Evolutionary conservation across 2,113 vertebrate species (phyloP), one percentile per base, ranked within the genome.

Genomic region (Suncus etruscus): DNA sequence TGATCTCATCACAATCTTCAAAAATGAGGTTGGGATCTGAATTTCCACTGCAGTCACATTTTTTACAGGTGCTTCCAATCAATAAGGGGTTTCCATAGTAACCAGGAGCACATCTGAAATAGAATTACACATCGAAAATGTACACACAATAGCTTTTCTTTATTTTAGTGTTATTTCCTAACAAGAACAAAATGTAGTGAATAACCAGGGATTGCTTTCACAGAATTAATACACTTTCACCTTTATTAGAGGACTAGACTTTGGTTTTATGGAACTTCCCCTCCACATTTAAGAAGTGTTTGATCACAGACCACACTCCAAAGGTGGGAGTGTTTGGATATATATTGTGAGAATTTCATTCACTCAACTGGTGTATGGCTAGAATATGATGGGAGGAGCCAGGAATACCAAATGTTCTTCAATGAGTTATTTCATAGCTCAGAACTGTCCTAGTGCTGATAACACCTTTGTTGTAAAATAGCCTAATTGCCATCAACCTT

Each of bases 11-110:
- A 73, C 99, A 99, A 90, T 99, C 99, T 54, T 98, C 99, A 96
- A 99, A 98, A 95, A 99, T 99, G 89, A 99, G 95, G 96, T 99
- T 99, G 63, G 99, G 99, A 96, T 99, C 99, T 0, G 99, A 99
- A 97, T 99, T 99, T 74, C 98, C 98, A 16, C 98, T 99, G 96
- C 99, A 99, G 96, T 99, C 98, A 14, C 99, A 99, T 97, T 98
- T 98, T 97, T 98, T 98, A 87, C 99, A 99, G 94, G 97, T 98
- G 91, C 97, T 98, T 92, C 98, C 99, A 11, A 98, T 95, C 5
- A 95, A 94, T 96, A 99, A 97, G 2, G 99, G 99, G 97, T 99
- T 99, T 91, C 99, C 99, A 95, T 99, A 99, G 98, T 99, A 99
- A 97, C 99, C 99, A 0, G 99, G 99, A 77, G 99, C 98, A 92